A percentile compares a stretch with the other conserved stretches of the same genome.
Conservation (phyloP, 2,113 vertebrate species). For the Cryptoleucopteryx plumbea region DNA sequence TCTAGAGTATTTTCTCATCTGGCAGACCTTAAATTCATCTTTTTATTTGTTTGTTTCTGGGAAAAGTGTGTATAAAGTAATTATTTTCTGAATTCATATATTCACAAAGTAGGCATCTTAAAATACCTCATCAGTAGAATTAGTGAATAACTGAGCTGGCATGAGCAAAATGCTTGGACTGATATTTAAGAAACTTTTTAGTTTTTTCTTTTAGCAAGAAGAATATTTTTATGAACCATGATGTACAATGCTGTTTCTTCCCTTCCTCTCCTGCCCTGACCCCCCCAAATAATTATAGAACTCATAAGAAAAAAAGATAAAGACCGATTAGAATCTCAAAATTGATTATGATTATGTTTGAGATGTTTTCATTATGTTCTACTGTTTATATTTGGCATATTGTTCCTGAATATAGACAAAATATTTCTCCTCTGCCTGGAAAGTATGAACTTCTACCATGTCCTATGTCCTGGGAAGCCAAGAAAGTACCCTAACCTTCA, state of each 20-base stretch:
- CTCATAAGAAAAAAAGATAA: not conserved
- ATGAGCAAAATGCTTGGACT: not conserved
- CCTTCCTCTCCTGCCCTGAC: not conserved
- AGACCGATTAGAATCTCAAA: not conserved
- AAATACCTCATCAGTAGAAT: not conserved
- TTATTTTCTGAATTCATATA: not conserved
- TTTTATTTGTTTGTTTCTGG: not conserved
- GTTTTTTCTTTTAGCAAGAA: not conserved
- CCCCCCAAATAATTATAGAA: not conserved
- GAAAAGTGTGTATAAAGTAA: not conserved
- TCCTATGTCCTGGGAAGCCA: not conserved
- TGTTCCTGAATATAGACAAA: not conserved
- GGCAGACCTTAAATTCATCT: not conserved
- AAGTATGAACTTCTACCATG: not conserved
- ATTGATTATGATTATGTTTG: not conserved
- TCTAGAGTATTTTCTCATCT: not conserved
- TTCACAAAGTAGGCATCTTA: not conserved
- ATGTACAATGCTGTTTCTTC: not conserved
- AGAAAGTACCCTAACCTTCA: not conserved
- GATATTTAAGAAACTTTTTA: not conserved
- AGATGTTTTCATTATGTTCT: not conserved
- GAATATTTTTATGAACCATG: not conserved
- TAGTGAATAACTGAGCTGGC: not conserved
- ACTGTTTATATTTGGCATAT: not conserved
- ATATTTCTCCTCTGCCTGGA: not conserved